Conservation (phyloP, 2,113 vertebrate genomes). For the Grus americana region DNA sequence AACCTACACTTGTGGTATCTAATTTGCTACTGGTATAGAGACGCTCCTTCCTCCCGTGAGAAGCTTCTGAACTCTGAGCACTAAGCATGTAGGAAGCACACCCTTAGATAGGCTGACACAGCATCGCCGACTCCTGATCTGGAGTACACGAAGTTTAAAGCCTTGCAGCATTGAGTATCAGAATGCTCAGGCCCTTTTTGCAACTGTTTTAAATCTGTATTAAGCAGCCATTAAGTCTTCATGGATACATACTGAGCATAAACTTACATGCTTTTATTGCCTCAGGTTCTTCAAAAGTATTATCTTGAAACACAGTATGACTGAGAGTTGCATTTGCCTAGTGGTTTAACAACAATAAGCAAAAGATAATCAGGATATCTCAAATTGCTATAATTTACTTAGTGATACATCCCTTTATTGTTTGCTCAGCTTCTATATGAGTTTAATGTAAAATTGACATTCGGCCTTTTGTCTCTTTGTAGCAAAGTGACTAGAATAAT, state of each 20-base stretch:
- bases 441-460: conserved; percentile 24
- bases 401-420: not conserved
- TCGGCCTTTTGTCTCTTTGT: conserved; percentile 13
- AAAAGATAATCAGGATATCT: not conserved
- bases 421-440: conserved; percentile 5
- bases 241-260: not conserved
- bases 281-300: not conserved
- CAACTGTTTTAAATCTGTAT: not conserved
- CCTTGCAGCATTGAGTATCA: not conserved
- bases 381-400: not conserved
- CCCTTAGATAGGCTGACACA: not conserved
- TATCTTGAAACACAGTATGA: not conserved
- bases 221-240: not conserved
- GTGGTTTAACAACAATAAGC: not conserved
- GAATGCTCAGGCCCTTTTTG: not conserved
- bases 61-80: not conserved
- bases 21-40: not conserved
- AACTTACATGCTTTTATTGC: not conserved
- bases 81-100: not conserved
- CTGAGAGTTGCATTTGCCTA: not conserved
- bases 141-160: not conserved
- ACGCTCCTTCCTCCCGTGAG: not conserved
- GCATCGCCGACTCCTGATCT: not conserved
- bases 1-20: not conserved
- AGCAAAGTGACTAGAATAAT: not conserved